Evolutionary conservation across 1,140 invertebrate species (phyloP).

Genomic region (Bathynomus jamesi): DNA sequence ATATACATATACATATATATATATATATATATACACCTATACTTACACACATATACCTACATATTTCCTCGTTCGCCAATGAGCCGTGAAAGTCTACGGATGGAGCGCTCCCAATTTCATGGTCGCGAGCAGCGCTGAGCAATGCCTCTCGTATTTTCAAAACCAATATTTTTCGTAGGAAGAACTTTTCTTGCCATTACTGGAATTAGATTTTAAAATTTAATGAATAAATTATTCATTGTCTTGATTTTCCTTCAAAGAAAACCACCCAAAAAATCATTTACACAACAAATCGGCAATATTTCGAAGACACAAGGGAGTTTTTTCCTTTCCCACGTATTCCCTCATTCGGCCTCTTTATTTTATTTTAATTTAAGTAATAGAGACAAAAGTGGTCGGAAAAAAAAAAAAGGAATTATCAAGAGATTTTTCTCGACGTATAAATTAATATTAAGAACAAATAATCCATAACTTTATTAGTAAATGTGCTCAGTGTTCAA

Average conservation of each 20-base stretch:
- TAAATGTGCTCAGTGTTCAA: too few species aligned
- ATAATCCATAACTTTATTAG: too few species aligned
- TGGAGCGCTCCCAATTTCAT: neutral
- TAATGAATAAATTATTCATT: conserved; percentile 1
- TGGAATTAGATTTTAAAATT: conserved; percentile 1
- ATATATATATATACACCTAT: neutral
- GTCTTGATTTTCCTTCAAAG: neutral
- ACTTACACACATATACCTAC: neutral
- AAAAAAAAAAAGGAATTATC: too few species aligned
- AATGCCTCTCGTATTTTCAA: neutral
- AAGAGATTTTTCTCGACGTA: too few species aligned
- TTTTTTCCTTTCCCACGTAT: too few species aligned
- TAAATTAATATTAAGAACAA: too few species aligned
- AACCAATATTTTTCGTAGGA: neutral
- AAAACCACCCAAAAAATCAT: neutral
- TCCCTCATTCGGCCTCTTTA: too few species aligned
- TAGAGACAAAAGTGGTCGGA: too few species aligned
- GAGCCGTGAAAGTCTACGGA: neutral
- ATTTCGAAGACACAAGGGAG: too few species aligned
- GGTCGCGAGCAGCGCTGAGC: neutral
- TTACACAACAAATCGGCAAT: neutral
- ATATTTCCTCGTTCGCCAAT: neutral
- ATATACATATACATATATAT: neutral
- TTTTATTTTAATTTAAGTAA: too few species aligned
- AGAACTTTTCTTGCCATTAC: neutral